Conservation (phyloP, 2,888 invertebrate genomes). For the Macaria notata region DNA sequence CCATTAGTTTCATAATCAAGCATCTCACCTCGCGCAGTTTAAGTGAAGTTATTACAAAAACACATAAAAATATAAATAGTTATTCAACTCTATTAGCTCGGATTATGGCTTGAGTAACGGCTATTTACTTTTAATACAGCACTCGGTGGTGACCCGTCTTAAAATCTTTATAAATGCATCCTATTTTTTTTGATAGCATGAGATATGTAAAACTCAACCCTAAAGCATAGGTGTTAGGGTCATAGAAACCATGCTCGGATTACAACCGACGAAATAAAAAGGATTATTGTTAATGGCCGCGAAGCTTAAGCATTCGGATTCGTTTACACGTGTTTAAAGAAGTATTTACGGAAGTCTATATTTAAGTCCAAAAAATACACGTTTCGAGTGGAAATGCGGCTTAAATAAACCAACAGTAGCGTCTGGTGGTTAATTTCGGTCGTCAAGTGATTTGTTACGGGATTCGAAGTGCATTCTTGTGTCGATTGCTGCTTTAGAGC, state of each 20-base stretch:
- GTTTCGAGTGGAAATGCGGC: conserved; percentile 37
- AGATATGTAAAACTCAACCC: conserved; percentile 44
- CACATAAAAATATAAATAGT: conserved; percentile 18
- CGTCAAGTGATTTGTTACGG: conserved; percentile 56
- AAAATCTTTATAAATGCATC: conserved; percentile 63
- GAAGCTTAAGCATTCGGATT: conserved; percentile 51
- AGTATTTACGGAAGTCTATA: conserved; percentile 52
- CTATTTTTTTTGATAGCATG: conserved; percentile 38
- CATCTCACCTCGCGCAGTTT: neutral
- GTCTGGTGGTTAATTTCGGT: conserved; percentile 57
- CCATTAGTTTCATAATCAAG: neutral
- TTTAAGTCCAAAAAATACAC: conserved; percentile 36
- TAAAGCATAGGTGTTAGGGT: conserved; percentile 35
- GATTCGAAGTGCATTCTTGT: conserved; percentile 47
- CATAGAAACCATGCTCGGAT: conserved; percentile 26
- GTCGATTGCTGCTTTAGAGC: conserved; percentile 42
- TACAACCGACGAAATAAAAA: conserved; percentile 53
- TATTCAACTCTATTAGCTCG: conserved; percentile 38
- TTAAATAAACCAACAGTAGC: conserved; percentile 50
- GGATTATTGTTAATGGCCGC: conserved; percentile 69
- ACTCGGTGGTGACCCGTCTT: conserved; percentile 48
- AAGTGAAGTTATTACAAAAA: conserved; percentile 1
- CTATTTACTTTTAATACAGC: conserved; percentile 54
- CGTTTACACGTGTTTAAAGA: conserved; percentile 63
- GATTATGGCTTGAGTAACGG: conserved; percentile 62